A percentile compares a stretch with the other conserved stretches of the same genome.
Evolutionary conservation across 2,797 vertebrate species (phyloP).

Genomic region (Gobio occitaniae): DNA sequence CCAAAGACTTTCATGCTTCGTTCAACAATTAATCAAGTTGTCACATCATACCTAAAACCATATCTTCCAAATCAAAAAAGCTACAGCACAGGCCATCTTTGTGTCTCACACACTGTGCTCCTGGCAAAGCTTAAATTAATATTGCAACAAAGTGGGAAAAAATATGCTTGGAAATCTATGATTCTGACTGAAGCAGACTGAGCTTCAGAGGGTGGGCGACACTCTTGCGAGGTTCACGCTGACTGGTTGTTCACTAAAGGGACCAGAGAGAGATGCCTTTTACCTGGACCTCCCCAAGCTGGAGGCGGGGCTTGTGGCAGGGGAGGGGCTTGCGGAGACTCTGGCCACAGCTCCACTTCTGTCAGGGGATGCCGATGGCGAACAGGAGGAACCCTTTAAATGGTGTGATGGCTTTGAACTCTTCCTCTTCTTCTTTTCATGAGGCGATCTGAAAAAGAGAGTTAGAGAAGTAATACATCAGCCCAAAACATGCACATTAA

Average conservation of each 20-base stretch:
- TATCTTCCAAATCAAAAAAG: slow-evolving; percentile 26
- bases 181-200: slow-evolving; percentile 35
- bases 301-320: slow-evolving; percentile 88
- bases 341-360: slow-evolving; percentile 74
- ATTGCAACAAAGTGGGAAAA: slow-evolving; percentile 32
- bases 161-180: slow-evolving; percentile 17
- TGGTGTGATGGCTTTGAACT: slow-evolving; percentile 78
- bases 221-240: neutral
- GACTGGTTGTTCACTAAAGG: neutral
- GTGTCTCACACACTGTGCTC: neutral
- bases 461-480: neutral
- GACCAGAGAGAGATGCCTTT: neutral
- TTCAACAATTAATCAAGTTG: slow-evolving; percentile 59
- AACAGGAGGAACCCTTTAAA: slow-evolving; percentile 81
- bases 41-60: slow-evolving; percentile 36
- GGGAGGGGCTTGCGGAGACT: slow-evolving; percentile 83
- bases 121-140: slow-evolving; percentile 41
- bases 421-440: slow-evolving; percentile 86
- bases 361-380: slow-evolving; percentile 83
- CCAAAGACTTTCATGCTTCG: slow-evolving; percentile 36
- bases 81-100: neutral
- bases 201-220: neutral
- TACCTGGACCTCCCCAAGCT: slow-evolving; percentile 91
- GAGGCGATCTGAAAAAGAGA: slow-evolving; percentile 77
- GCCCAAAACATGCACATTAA: neutral